These are phyloP conservation scores for Calidris pygmaea DNA, from an alignment of 2,113 vertebrate genomes.

Conservation along the genomic window DNA sequence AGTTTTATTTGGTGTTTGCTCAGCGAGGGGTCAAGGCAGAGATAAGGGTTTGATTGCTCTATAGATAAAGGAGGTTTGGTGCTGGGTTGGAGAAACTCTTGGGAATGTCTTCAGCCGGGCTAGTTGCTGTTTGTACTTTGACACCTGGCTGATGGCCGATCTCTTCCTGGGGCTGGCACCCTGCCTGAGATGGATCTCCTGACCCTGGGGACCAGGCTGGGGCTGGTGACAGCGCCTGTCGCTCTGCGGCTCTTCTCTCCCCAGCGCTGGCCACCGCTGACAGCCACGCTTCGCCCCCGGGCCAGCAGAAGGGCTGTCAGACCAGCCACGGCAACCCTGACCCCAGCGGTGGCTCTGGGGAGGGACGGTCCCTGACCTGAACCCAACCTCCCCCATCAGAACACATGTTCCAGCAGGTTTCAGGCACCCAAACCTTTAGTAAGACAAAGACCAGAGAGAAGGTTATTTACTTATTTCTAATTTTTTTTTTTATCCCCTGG, in stretches of 20 bases:
- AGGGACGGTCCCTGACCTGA: not conserved
- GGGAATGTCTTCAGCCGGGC: not conserved
- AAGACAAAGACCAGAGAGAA: not conserved
- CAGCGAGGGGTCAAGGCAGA: not conserved
- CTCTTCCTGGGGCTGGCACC: not conserved
- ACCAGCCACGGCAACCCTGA: not conserved
- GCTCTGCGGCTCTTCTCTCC: not conserved
- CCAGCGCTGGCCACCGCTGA: accelerated
- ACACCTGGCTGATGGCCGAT: not conserved
- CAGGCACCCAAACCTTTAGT: not conserved
- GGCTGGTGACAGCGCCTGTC: not conserved
- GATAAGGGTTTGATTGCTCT: not conserved
- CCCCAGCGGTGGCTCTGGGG: not conserved
- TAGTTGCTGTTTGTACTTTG: not conserved
- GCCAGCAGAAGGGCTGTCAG: not conserved
- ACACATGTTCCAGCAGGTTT: not conserved
- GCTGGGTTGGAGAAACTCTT: not conserved
- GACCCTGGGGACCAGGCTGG: not conserved
- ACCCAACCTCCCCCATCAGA: not conserved
- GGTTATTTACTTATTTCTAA: too few species aligned
- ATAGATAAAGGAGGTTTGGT: not conserved
- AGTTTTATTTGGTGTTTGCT: not conserved
- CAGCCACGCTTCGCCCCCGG: not conserved
- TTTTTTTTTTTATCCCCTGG: too few species aligned
- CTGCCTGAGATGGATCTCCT: not conserved